Conservation (phyloP, 2,797 vertebrate species). For the Lutjanus campechanus region DNA sequence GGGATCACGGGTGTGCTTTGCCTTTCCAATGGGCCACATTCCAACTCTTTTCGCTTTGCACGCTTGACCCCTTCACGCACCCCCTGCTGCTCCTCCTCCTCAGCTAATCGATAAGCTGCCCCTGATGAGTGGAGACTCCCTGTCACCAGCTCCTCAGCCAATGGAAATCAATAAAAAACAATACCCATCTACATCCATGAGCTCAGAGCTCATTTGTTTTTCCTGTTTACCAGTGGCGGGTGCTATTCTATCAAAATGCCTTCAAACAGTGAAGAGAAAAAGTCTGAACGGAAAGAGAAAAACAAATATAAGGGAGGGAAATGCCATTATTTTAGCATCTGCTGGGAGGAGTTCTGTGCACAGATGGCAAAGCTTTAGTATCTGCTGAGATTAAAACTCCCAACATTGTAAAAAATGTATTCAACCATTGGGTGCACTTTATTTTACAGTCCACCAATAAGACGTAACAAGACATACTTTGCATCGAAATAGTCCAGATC, state of each 20-base stretch:
- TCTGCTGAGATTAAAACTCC: constrained; percentile 42
- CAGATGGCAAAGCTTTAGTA: constrained; percentile 79
- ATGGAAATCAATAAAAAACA: constrained; percentile 91
- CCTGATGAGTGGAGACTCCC: constrained; percentile 83
- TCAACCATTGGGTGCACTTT: background rate
- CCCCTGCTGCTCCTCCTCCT: constrained; percentile 43
- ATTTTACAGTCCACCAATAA: too few relatives aligned
- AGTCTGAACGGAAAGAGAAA: background rate
- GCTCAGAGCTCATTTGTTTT: constrained; percentile 78
- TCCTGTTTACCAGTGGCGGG: constrained; percentile 79
- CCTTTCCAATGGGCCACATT: constrained; percentile 42
- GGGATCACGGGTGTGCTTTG: constrained; percentile 34
- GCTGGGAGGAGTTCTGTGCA: constrained; percentile 67
- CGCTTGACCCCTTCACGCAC: constrained; percentile 55
- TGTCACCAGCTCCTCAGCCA: constrained; percentile 82
- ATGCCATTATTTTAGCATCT: constrained; percentile 62
- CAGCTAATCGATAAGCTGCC: constrained; percentile 71
- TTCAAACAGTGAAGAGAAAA: constrained; percentile 48
- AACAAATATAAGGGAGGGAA: constrained; percentile 29
- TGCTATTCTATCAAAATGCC: constrained; percentile 83
- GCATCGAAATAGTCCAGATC: too few relatives aligned
- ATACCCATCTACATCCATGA: constrained; percentile 86
- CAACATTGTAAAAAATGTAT: constrained; percentile 27
- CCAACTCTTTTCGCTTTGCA: constrained; percentile 41
- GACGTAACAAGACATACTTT: too few relatives aligned